Evolutionary conservation across 2,888 invertebrate species (phyloP).

Genomic region (Dryomyza anilis): DNA sequence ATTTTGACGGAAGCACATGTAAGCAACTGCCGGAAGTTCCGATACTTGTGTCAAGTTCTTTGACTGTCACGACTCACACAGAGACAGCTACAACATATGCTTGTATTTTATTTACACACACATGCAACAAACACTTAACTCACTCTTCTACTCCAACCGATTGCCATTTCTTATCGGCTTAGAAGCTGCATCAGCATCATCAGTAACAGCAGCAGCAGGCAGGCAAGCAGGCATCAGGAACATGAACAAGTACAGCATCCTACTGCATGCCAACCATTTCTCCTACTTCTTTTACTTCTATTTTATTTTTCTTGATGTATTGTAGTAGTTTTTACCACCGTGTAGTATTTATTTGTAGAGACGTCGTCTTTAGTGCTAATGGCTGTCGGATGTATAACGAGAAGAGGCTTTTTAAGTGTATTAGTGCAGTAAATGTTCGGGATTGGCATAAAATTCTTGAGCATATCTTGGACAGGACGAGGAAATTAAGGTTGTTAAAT

Average conservation of each 20-base stretch:
- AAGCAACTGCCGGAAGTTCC: slow-evolving; percentile 12
- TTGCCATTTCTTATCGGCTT: not conserved
- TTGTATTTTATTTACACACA: not conserved
- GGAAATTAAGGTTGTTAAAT: too few relatives aligned
- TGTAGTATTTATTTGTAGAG: not conserved
- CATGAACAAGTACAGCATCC: too few relatives aligned
- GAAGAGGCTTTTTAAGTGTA: not conserved
- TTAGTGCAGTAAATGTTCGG: not conserved
- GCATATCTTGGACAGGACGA: too few relatives aligned
- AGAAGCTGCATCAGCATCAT: not conserved
- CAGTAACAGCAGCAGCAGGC: not conserved
- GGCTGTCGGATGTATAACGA: not conserved
- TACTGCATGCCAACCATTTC: too few relatives aligned
- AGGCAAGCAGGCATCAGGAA: not conserved
- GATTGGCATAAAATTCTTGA: too few relatives aligned
- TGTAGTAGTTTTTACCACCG: not conserved
- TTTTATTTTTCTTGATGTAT: too few relatives aligned
- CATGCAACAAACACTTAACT: not conserved
- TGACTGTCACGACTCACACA: not conserved
- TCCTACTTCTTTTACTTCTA: too few relatives aligned
- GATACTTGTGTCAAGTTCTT: slow-evolving; percentile 4
- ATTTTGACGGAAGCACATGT: slow-evolving; percentile 8
- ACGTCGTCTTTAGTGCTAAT: slow-evolving; percentile 6
- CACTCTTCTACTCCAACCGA: not conserved
- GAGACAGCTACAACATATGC: too few relatives aligned